Evolutionary conservation across 1,140 invertebrate genomes (phyloP).

Genomic region (Goniozus legneri): DNA sequence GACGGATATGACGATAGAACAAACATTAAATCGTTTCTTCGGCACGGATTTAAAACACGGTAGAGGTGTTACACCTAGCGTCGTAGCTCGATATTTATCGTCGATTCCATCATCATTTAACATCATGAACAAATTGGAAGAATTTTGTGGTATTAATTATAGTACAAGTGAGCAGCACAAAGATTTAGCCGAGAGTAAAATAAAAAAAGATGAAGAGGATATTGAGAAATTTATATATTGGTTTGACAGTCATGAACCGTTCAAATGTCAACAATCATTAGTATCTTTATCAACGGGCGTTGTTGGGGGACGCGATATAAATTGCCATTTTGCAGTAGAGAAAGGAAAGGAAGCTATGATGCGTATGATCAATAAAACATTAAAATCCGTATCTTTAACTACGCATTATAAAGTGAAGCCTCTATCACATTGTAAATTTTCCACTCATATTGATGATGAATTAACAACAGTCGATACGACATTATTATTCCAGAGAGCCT

Average conservation of each 20-base stretch:
- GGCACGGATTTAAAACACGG: slow-evolving; percentile 25
- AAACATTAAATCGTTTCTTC: slow-evolving; percentile 35
- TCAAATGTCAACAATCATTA: slow-evolving; percentile 2
- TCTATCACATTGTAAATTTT: background rate
- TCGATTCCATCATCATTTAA: slow-evolving; percentile 2
- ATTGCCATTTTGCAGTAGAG: background rate
- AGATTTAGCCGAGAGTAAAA: slow-evolving; percentile 19
- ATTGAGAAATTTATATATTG: slow-evolving; percentile 18
- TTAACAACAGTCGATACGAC: background rate
- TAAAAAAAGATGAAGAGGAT: slow-evolving; percentile 25
- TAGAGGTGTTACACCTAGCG: slow-evolving; percentile 22
- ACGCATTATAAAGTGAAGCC: background rate
- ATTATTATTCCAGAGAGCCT: background rate
- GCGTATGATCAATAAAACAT: background rate
- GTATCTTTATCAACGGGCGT: background rate
- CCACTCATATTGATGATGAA: background rate
- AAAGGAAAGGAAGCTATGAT: background rate
- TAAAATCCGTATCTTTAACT: background rate
- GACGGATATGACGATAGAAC: slow-evolving; percentile 38
- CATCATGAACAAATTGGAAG: slow-evolving; percentile 21
- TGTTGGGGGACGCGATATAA: background rate
- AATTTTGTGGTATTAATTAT: slow-evolving; percentile 16
- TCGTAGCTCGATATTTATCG: slow-evolving; percentile 19
- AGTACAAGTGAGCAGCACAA: slow-evolving; percentile 28
- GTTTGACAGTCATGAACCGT: slow-evolving; percentile 22